These are phyloP conservation scores for Aelia acuminata DNA, from an alignment of 2,888 invertebrate genomes.

Conservation along the genomic window DNA sequence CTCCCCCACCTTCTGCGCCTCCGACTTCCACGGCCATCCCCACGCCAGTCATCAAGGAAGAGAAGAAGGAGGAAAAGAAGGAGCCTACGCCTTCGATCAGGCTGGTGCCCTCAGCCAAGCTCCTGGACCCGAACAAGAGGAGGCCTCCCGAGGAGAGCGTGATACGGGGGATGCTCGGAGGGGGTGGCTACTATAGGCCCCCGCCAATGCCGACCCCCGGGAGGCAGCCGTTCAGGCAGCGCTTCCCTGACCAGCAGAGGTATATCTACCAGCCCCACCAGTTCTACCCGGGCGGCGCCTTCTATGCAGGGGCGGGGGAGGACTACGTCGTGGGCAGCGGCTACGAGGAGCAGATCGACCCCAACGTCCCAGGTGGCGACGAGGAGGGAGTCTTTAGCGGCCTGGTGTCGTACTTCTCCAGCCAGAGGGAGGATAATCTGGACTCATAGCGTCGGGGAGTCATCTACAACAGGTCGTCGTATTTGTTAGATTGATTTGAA, in stretches of 20 bases:
- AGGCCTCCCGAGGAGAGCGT: slow-evolving; percentile 65
- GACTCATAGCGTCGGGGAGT: slow-evolving; percentile 76
- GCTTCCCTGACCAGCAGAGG: slow-evolving; percentile 65
- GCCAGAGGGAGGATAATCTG: slow-evolving; percentile 89
- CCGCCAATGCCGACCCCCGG: slow-evolving; percentile 67
- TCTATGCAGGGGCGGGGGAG: background rate
- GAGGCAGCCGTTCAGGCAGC: slow-evolving; percentile 66
- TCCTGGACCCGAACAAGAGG: slow-evolving; percentile 64
- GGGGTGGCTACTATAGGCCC: slow-evolving; percentile 68
- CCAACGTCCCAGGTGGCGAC: slow-evolving; percentile 66
- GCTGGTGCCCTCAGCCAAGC: slow-evolving; percentile 47
- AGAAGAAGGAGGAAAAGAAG: slow-evolving; percentile 67
- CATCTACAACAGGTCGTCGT: background rate
- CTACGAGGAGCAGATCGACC: slow-evolving; percentile 47
- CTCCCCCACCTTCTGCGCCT: slow-evolving; percentile 1
- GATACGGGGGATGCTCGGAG: slow-evolving; percentile 68
- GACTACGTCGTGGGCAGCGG: slow-evolving; percentile 16
- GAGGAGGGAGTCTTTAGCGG: slow-evolving; percentile 86
- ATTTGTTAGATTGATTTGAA: slow-evolving; percentile 9
- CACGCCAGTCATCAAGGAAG: slow-evolving; percentile 66
- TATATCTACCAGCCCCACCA: slow-evolving; percentile 65
- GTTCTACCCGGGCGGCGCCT: slow-evolving; percentile 35
- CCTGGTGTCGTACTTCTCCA: slow-evolving; percentile 92
- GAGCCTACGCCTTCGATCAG: slow-evolving; percentile 52
- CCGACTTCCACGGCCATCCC: slow-evolving; percentile 64